A percentile compares a stretch with the other conserved stretches of the same genome.
Evolutionary conservation across 2,888 invertebrate species (phyloP).

Genomic region (Pardosa pseudoannulata): DNA sequence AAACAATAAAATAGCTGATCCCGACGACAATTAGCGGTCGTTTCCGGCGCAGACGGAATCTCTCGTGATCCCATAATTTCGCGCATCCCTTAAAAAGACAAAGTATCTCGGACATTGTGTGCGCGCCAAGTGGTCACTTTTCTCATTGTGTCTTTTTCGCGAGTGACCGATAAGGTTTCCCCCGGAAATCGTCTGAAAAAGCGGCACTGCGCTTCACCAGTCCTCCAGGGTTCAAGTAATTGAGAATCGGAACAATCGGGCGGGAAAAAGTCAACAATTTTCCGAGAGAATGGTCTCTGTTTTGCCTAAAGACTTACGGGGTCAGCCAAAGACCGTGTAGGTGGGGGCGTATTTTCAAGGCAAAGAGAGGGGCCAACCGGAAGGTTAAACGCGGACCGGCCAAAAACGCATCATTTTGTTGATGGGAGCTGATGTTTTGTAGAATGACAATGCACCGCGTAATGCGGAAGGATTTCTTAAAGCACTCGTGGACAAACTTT

Average conservation of each 20-base stretch:
- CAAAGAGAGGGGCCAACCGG: neutral
- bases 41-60: constrained; percentile 15
- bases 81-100: neutral
- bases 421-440: too few relatives aligned
- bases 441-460: too few relatives aligned
- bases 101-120: constrained; percentile 4
- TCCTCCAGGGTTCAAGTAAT: constrained; percentile 7
- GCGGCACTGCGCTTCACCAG: constrained; percentile 17
- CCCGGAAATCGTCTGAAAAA: neutral
- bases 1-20: neutral
- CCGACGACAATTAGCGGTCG: constrained; percentile 9
- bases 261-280: constrained; percentile 12
- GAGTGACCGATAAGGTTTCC: constrained; percentile 14
- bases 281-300: neutral
- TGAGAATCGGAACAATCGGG: constrained; percentile 2
- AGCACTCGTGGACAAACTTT: too few relatives aligned
- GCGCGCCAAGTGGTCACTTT: constrained; percentile 14
- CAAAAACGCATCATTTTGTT: too few relatives aligned
- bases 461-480: too few relatives aligned
- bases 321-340: neutral
- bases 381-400: neutral
- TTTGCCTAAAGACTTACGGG: neutral
- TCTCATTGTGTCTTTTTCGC: constrained; percentile 9
- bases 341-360: neutral
- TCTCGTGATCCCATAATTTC: constrained; percentile 10